Evolutionary conservation across 1,140 invertebrate species (phyloP).

Genomic region (Ceratosolen fusciceps): DNA sequence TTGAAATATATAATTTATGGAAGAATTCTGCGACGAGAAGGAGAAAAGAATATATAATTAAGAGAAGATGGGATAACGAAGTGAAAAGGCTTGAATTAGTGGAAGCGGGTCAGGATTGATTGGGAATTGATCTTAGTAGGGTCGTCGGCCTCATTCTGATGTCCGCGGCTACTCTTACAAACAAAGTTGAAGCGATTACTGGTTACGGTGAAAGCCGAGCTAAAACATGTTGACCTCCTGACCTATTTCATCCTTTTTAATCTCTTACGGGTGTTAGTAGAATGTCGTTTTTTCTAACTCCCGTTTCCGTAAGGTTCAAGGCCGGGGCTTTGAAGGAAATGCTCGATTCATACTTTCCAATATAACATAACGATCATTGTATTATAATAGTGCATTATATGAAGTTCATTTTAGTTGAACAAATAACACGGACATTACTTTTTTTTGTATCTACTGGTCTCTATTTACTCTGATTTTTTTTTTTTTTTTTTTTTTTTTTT

Average conservation of each 20-base stretch:
- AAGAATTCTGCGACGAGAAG: no score
- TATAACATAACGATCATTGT: not conserved
- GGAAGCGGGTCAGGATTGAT: conserved; percentile 58
- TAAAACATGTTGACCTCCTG: conserved; percentile 56
- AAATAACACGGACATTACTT: conserved; percentile 1
- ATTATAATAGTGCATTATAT: not conserved
- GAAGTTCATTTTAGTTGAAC: not conserved
- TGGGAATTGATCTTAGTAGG: conserved; percentile 30
- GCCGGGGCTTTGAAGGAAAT: not conserved
- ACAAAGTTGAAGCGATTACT: not conserved
- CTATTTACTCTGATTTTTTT: no score
- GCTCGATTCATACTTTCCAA: not conserved
- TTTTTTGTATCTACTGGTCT: no score
- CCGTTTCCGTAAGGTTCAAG: conserved; percentile 37
- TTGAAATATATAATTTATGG: no score
- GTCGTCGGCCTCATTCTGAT: conserved; percentile 56
- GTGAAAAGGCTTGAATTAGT: not conserved
- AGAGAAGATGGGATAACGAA: not conserved
- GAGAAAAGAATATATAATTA: not conserved
- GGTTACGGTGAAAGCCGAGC: conserved; percentile 56
- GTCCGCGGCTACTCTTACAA: conserved; percentile 42
- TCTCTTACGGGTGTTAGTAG: not conserved
- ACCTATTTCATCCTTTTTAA: conserved; percentile 29
- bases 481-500: no score
- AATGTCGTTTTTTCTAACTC: not conserved